Base-by-base conservation (phyloP, 1,140 invertebrate genomes). In the Monomorium pharaonis region DNA sequence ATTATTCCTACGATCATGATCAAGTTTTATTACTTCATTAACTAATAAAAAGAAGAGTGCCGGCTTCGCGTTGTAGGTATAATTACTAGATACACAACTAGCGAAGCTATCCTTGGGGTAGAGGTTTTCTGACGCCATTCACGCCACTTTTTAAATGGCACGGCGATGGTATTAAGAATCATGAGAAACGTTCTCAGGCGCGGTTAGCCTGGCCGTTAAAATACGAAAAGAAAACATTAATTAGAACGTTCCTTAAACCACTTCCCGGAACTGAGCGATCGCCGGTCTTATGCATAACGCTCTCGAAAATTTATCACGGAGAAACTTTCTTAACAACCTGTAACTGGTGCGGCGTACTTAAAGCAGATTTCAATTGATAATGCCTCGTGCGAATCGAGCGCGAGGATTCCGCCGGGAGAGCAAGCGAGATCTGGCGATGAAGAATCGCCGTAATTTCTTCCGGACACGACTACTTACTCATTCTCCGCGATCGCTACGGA, bases 311-410 rank as follows among this genome's bases (percentile, higher is more conserved):
- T 89, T 89, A 89, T 80, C 58, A 74, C 67, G 62, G 67, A 49
- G 81, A 80, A n/a, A 89, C 37, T 88, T 88, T 85, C 86, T 88
- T 88, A 88, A 88, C 86, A 85, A 85, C 65, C 74, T 74, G 74
- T 88, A 88, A 88, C 87, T 85, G 87, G 86, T 44, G 72, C 74
- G 81, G 80, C 54, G 80, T 69, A 81, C 56, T 88, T 72, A 80
- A 80, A 69, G 54, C 47, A 51, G 88, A 47, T 75, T 67, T 74
- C 87, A 80, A 88, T 89, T 86, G 88, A 89, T 89, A 89, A 89
- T 86, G 65, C 74, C 30, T 37, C 42, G 33, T 49, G 51, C 54
- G 74, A 75, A 72, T 81, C 60, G 49, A n/a, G 51, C 37, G 47
- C 77, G 58, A 47, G 33, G 44, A 47, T 47, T 60, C 58, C 24